These are phyloP conservation scores for Grapholita molesta DNA, from an alignment of 1,140 invertebrate species.

Conservation along the genomic window DNA sequence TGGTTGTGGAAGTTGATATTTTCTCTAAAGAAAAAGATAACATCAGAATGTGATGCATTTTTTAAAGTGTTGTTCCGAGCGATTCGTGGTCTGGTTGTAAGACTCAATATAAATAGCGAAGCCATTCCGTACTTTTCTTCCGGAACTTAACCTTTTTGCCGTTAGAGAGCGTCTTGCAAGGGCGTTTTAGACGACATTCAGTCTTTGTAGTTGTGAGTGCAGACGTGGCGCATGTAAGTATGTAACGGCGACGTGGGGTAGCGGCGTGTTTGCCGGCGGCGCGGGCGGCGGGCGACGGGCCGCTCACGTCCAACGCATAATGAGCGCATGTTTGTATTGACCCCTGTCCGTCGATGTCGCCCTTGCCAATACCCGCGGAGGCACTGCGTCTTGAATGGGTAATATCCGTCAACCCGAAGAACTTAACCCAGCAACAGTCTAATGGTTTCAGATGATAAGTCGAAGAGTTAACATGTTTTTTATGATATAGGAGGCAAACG, in stretches of 20 bases:
- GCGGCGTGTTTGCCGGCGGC: slow-evolving; percentile 9
- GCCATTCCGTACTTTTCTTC: neutral
- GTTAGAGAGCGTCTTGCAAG: neutral
- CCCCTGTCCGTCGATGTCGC: slow-evolving; percentile 27
- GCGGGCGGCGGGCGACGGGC: slow-evolving; percentile 16
- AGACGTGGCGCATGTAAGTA: slow-evolving; percentile 10
- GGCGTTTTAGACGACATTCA: slow-evolving; percentile 6
- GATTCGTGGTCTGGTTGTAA: neutral
- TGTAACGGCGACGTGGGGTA: slow-evolving; percentile 16
- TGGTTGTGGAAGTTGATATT: too few relatives aligned
- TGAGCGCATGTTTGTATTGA: slow-evolving; percentile 41
- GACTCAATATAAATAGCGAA: neutral
- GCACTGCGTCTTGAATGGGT: slow-evolving; percentile 15
- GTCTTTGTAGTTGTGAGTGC: slow-evolving; percentile 12
- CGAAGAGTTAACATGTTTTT: too few relatives aligned
- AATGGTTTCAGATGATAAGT: neutral
- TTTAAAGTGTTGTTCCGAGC: neutral
- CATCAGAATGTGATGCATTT: too few relatives aligned
- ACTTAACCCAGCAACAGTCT: neutral
- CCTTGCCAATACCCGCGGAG: slow-evolving; percentile 21
- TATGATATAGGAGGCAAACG: too few relatives aligned
- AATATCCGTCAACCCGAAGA: slow-evolving; percentile 9
- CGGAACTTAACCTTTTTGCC: neutral
- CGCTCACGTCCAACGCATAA: slow-evolving; percentile 37
- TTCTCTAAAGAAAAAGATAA: too few relatives aligned